Conservation (phyloP, 2,888 invertebrate genomes). For the Cactoblastis cactorum region DNA sequence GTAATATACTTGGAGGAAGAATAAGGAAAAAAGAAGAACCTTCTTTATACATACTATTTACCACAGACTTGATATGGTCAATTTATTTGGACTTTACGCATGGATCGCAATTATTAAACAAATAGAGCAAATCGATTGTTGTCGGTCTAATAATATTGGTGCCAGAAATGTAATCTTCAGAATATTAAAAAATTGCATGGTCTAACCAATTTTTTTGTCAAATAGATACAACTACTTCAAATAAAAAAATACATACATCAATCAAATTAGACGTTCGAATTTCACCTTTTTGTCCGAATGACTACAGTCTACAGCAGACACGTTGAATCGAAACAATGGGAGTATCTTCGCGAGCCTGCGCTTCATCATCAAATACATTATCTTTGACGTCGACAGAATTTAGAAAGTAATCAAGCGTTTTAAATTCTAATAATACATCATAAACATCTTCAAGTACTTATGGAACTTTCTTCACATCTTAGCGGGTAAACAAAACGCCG, state of each 20-base stretch:
- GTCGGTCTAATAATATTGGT: neutral
- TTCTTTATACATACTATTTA: neutral
- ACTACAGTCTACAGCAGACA: neutral
- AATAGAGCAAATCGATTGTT: constrained; percentile 47
- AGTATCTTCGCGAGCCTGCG: neutral
- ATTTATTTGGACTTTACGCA: constrained; percentile 32
- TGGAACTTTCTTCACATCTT: constrained; percentile 12
- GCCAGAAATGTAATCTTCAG: neutral
- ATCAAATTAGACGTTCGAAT: neutral
- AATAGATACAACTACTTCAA: too few relatives aligned
- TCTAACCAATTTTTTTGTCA: neutral
- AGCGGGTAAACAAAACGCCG: constrained; percentile 24
- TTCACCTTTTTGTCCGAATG: neutral
- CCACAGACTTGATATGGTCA: neutral
- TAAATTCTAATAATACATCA: constrained; percentile 13
- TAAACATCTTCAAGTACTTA: neutral
- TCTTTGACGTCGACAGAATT: constrained; percentile 17
- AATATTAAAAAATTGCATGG: neutral
- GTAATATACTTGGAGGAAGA: constrained; percentile 32
- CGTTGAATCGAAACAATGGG: constrained; percentile 4
- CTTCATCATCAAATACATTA: constrained; percentile 16
- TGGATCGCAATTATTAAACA: constrained; percentile 46
- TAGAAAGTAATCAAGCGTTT: constrained; percentile 29
- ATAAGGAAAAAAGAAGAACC: neutral
- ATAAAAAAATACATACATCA: neutral